Base-by-base conservation (phyloP, 1,140 invertebrate species). In the Eumaeus atala region DNA sequence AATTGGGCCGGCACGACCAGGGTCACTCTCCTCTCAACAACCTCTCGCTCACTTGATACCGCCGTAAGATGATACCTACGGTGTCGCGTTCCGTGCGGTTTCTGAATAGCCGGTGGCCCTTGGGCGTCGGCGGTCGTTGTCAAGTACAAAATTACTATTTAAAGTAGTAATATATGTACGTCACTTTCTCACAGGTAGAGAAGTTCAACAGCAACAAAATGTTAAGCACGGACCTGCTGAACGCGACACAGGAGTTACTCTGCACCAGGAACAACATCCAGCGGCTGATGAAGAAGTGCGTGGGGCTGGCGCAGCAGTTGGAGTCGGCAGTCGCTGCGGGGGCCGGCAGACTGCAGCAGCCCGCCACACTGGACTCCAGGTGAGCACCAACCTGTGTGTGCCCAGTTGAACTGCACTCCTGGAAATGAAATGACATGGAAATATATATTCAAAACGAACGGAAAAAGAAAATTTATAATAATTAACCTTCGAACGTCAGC, bases 261-360 rank as follows among this genome's bases (percentile, higher is more conserved):
- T 88, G 90, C 37, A 93, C 92, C 0, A 89, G 93, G 51, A 91
- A 91, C 60, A 93, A 92, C 51, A 90, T 95, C 9, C 89, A 90
- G 47, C 84, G 87, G 54, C 87, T 95, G 28, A 92, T 95, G 90
- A 92, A 92, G 70, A 94, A 94, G 79, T 95, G 94, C 66, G 89
- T 93, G 9, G 90, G 89, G 36, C 75, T 95, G 35, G 92, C 93
- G 0, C 85, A 88, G 42, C 91, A 92, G 54, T 88, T 95, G 65
- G 94, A 95, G 70, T 87, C 89, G 33, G 93, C 93, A 0, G 91
- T 95, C n/a, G 91, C 92, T 0, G 91, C 89, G 33, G 92, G 93
- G 3, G 89, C 90, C 0, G 90, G 90, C 2, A 90, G 95, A 33
- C 90, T 91, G 21, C 86, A 91, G 16, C 93, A 95, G 66, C 94